A percentile compares a stretch with the other conserved stretches of the same genome.
phyloP scores from a whole-genome alignment of 2,888 invertebrate species.

The Dolichopus griseipennis region DNA sequence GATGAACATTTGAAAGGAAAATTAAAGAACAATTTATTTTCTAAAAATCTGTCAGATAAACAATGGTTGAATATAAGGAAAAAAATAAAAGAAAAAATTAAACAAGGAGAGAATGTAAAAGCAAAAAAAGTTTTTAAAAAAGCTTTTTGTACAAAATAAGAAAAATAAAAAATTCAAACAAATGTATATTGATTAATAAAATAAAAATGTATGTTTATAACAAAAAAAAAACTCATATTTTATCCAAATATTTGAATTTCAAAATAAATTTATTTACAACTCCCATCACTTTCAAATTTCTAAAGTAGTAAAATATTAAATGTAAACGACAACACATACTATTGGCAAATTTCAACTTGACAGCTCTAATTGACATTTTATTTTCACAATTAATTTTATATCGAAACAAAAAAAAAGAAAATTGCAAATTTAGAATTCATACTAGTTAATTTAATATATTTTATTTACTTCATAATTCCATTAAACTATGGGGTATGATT shows the following conservation, averaged over 20 bases:
- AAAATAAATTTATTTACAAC: too few species aligned
- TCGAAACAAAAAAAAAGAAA: neutral
- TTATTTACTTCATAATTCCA: neutral
- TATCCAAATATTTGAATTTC: too few species aligned
- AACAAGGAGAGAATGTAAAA: neutral
- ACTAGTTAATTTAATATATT: neutral
- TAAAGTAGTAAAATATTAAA: too few species aligned
- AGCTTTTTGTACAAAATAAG: neutral
- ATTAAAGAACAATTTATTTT: neutral
- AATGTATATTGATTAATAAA: too few species aligned
- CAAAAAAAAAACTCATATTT: too few species aligned
- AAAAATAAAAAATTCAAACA: too few species aligned
- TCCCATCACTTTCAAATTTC: too few species aligned
- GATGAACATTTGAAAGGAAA: neutral
- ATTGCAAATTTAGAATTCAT: neutral
- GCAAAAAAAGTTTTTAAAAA: neutral
- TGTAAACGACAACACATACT: too few species aligned
- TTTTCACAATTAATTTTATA: neutral
- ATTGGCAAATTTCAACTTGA: neutral
- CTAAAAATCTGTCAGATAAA: neutral
- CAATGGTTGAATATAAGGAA: neutral
- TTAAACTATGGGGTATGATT: conserved; percentile 80
- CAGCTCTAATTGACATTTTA: neutral
- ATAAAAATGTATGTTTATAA: too few species aligned
- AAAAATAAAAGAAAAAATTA: neutral